These are phyloP conservation scores for Marcusenius ussheri DNA, from an alignment of 2,113 vertebrate genomes.

Conservation along the genomic window DNA sequence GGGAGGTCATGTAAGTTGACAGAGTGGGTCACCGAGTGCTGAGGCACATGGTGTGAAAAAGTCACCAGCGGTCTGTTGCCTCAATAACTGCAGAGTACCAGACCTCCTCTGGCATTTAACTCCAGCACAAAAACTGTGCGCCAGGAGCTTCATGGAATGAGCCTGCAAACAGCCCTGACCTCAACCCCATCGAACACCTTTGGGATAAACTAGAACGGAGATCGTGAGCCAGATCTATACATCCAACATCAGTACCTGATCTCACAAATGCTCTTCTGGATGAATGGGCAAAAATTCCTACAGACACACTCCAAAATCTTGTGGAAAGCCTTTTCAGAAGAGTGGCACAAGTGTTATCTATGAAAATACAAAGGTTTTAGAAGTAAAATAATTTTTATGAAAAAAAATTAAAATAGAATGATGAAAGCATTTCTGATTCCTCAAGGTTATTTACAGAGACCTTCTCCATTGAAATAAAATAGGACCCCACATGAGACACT, in stretches of 20 bases:
- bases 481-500: background rate
- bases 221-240: background rate
- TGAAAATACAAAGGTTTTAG: background rate
- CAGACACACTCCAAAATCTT: background rate
- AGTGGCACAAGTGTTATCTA: background rate
- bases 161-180: background rate
- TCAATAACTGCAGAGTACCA: background rate
- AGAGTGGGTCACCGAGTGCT: background rate
- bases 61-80: background rate
- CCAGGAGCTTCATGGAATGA: background rate
- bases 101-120: background rate
- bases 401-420: background rate
- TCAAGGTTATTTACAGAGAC: background rate
- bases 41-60: background rate
- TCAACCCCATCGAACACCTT: background rate
- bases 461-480: background rate
- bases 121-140: background rate
- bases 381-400: background rate
- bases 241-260: background rate
- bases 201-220: background rate
- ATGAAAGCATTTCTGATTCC: background rate
- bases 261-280: background rate
- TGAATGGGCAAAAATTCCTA: background rate
- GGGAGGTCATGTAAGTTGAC: background rate
- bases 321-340: background rate